Conservation (phyloP, 1,140 invertebrate species). For the roundworm (Caenorhabditis elegans) region DNA sequence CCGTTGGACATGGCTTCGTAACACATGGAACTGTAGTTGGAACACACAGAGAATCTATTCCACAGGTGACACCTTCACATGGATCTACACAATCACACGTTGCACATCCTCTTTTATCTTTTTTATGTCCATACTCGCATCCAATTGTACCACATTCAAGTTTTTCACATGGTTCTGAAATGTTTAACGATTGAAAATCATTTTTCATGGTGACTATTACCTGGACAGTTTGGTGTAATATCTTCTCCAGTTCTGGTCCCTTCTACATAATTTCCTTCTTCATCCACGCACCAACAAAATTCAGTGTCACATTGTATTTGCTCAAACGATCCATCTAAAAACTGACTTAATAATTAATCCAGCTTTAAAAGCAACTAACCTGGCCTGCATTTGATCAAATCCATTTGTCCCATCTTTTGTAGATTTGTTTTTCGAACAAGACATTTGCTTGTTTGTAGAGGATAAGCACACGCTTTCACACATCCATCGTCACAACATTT, state of each 20-base stretch:
- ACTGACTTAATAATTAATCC: neutral
- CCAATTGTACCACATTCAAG: neutral
- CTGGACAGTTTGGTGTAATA: slow-evolving; percentile 49
- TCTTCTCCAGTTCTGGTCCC: slow-evolving; percentile 51
- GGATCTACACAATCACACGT: slow-evolving; percentile 58
- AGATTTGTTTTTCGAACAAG: slow-evolving; percentile 55
- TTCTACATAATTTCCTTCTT: slow-evolving; percentile 51
- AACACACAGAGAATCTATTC: slow-evolving; percentile 49
- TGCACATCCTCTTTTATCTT: slow-evolving; percentile 55
- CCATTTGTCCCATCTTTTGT: slow-evolving; percentile 38
- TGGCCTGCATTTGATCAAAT: slow-evolving; percentile 47
- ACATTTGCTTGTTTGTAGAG: slow-evolving; percentile 55
- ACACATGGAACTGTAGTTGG: slow-evolving; percentile 54
- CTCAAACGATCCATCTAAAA: slow-evolving; percentile 53
- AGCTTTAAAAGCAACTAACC: slow-evolving; percentile 27
- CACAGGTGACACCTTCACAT: slow-evolving; percentile 53
- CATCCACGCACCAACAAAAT: slow-evolving; percentile 57
- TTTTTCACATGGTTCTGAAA: slow-evolving; percentile 10
- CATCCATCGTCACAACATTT: slow-evolving; percentile 62
- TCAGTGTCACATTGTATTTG: slow-evolving; percentile 52
- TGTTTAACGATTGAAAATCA: neutral
- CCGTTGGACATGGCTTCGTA: slow-evolving; percentile 10
- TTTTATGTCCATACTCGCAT: slow-evolving; percentile 53
- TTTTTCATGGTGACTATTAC: neutral
- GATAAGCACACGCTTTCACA: slow-evolving; percentile 51